Percentiles rank a stretch among this genome's conserved stretches.
Evolutionary conservation across 2,113 vertebrate genomes (phyloP).

Genomic region (Phalacrocorax pelagicus): DNA sequence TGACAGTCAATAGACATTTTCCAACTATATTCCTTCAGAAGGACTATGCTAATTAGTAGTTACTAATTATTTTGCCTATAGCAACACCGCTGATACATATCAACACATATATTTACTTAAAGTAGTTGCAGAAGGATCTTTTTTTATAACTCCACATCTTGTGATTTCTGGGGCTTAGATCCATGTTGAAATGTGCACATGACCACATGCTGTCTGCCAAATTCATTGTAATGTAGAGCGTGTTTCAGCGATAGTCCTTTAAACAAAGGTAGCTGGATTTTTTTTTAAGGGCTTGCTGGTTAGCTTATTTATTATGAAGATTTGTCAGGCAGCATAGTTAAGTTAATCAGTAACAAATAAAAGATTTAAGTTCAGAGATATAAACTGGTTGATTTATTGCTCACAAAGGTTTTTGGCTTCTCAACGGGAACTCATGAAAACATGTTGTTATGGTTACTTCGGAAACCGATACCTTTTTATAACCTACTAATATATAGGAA

Average conservation of each 20-base stretch:
- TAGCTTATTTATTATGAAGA: slow-evolving; percentile 66
- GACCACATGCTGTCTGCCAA: slow-evolving; percentile 67
- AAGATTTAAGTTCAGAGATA: slow-evolving; percentile 68
- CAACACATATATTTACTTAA: slow-evolving; percentile 62
- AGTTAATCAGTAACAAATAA: slow-evolving; percentile 75
- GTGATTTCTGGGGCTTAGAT: slow-evolving; percentile 62
- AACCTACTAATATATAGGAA: slow-evolving; percentile 12
- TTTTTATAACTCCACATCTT: slow-evolving; percentile 51
- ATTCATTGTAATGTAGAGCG: slow-evolving; percentile 49
- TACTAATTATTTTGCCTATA: slow-evolving; percentile 28
- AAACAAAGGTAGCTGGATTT: slow-evolving; percentile 63
- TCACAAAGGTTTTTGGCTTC: slow-evolving; percentile 54
- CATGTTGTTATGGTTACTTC: slow-evolving; percentile 50
- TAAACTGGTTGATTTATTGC: slow-evolving; percentile 50
- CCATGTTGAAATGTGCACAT: slow-evolving; percentile 62
- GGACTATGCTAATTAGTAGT: neutral
- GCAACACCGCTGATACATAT: slow-evolving; percentile 44
- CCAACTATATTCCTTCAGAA: neutral
- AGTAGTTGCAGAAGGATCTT: slow-evolving; percentile 54
- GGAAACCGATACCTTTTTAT: neutral
- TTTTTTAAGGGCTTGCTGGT: slow-evolving; percentile 41
- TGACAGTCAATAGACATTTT: neutral
- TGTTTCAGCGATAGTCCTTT: slow-evolving; percentile 52
- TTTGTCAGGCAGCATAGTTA: slow-evolving; percentile 61
- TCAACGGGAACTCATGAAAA: slow-evolving; percentile 50